phyloP scores from a whole-genome alignment of 2,113 vertebrate genomes.

The Forbesichthys agassizii region DNA sequence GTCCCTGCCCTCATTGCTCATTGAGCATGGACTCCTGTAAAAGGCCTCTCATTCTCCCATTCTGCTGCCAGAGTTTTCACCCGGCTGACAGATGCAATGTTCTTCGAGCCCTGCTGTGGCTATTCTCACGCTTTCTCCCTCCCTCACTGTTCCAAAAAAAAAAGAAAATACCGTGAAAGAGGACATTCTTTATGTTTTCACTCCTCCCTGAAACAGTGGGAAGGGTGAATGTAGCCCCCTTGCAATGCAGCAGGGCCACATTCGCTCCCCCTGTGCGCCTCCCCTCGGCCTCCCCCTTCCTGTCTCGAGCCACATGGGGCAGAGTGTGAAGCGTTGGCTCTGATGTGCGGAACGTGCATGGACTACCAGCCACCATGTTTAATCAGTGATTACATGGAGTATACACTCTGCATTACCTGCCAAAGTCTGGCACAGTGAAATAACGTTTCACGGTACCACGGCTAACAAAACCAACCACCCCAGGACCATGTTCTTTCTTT shows the following conservation, averaged over 20 bases:
- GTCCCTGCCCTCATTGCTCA: slow-evolving; percentile 21
- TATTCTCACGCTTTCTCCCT: slow-evolving; percentile 72
- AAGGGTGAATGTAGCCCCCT: slow-evolving; percentile 23
- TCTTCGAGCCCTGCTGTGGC: slow-evolving; percentile 56
- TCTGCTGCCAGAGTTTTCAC: slow-evolving; percentile 68
- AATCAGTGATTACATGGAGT: slow-evolving; percentile 57
- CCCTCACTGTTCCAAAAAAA: slow-evolving; percentile 19
- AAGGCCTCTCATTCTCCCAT: slow-evolving; percentile 51
- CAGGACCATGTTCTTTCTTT: slow-evolving; percentile 26
- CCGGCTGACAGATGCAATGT: slow-evolving; percentile 69
- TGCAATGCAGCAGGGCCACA: slow-evolving; percentile 28
- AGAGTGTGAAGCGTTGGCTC: slow-evolving; percentile 36
- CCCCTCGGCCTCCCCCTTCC: slow-evolving; percentile 26
- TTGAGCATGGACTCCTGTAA: slow-evolving; percentile 32
- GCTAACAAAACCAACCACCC: neutral
- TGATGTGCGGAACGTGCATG: slow-evolving; percentile 53
- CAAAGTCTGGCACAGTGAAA: slow-evolving; percentile 34
- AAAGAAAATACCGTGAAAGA: slow-evolving; percentile 21
- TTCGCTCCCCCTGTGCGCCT: neutral
- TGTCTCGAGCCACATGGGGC: slow-evolving; percentile 31
- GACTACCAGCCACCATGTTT: slow-evolving; percentile 52
- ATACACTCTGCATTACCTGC: slow-evolving; percentile 43
- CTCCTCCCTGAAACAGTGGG: neutral
- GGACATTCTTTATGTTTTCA: slow-evolving; percentile 33
- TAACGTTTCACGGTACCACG: neutral